Evolutionary conservation across 2,888 invertebrate species (phyloP).

Genomic region (Agonopterix alstromeriana): DNA sequence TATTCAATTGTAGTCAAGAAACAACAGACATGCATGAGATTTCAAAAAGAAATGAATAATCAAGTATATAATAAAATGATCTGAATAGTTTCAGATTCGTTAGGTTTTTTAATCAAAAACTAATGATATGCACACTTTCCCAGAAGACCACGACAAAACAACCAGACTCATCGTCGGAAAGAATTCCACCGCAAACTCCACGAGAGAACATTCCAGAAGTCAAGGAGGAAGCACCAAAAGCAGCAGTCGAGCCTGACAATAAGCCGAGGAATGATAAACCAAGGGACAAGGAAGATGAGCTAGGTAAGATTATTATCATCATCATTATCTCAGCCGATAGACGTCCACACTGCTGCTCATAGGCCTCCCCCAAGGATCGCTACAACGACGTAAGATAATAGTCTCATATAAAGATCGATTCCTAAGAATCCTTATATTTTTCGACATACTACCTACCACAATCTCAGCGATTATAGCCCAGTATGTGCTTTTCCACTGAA

Average conservation of each 20-base stretch:
- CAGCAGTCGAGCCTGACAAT: constrained; percentile 31
- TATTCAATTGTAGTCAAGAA: too few relatives aligned
- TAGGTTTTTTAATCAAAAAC: neutral
- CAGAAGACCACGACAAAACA: constrained; percentile 64
- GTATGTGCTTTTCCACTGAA: too few relatives aligned
- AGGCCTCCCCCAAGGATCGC: too few relatives aligned
- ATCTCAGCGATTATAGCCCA: too few relatives aligned
- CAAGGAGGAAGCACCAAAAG: constrained; percentile 48
- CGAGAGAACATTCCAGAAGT: constrained; percentile 47
- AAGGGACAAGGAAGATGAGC: constrained; percentile 46
- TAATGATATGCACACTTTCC: constrained; percentile 11
- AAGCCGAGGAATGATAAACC: constrained; percentile 55
- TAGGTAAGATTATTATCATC: constrained; percentile 24
- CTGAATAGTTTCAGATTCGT: neutral
- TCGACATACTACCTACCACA: too few relatives aligned
- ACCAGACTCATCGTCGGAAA: constrained; percentile 63
- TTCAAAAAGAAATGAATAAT: too few relatives aligned
- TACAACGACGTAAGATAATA: too few relatives aligned
- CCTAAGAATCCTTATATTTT: too few relatives aligned
- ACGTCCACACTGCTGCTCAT: too few relatives aligned
- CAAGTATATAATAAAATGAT: neutral
- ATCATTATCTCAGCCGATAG: too few relatives aligned
- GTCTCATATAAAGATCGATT: too few relatives aligned
- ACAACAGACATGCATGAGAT: too few relatives aligned
- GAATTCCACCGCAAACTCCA: constrained; percentile 44